These are phyloP conservation scores for Heterochromis multidens DNA, from an alignment of 2,113 vertebrate species.

Conservation along the genomic window DNA sequence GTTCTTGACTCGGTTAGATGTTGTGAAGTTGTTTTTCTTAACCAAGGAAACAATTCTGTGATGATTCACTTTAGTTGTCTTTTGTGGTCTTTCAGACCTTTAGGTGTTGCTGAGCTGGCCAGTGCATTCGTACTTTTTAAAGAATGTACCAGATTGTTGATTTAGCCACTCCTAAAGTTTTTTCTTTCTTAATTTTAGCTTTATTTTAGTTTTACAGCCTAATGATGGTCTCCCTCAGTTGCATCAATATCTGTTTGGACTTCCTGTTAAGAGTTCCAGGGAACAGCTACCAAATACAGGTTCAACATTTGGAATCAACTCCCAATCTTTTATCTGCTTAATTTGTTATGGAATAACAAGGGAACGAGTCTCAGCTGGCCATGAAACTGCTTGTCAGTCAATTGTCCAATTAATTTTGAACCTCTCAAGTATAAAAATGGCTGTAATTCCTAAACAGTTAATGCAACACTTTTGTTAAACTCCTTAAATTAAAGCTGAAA, in stretches of 20 bases:
- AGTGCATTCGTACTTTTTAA: background rate
- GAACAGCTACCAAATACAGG: background rate
- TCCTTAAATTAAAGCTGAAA: background rate
- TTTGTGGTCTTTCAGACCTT: background rate
- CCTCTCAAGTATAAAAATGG: background rate
- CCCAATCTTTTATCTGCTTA: background rate
- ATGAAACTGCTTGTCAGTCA: background rate
- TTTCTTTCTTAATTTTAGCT: background rate
- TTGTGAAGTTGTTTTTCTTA: background rate
- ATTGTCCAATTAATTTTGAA: background rate
- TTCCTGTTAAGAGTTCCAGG: background rate
- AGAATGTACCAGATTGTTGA: background rate
- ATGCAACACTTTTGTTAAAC: background rate
- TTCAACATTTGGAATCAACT: background rate
- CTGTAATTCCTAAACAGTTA: background rate
- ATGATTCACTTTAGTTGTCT: background rate
- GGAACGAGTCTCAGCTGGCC: background rate
- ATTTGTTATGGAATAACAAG: background rate
- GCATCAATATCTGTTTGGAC: background rate
- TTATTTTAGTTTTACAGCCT: background rate
- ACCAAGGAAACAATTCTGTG: background rate
- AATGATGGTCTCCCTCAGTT: background rate
- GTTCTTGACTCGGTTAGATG: background rate
- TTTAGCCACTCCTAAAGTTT: background rate
- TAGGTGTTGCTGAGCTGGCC: background rate